phyloP scores from a whole-genome alignment of 2,888 invertebrate genomes.

The Embidobia sp. region DNA sequence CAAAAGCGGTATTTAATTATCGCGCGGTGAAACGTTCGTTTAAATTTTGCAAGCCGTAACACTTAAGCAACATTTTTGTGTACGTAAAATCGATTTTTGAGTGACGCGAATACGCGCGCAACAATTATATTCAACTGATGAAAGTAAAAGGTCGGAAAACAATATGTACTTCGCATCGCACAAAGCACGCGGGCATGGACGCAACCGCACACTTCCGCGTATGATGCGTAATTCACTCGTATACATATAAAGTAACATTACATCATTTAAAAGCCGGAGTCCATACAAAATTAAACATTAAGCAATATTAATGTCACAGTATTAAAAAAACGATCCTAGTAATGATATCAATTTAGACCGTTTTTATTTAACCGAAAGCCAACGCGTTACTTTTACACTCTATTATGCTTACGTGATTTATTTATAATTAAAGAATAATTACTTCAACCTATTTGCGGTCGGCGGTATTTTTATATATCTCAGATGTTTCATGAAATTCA shows the following conservation, averaged over 20 bases:
- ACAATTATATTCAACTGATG: constrained; percentile 25
- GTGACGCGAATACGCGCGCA: background rate
- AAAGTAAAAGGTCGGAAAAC: constrained; percentile 53
- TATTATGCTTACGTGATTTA: no score
- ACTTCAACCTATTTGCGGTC: no score
- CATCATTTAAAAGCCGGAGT: constrained; percentile 15
- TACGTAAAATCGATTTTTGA: constrained; percentile 8
- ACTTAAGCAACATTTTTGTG: background rate
- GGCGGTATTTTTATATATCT: no score
- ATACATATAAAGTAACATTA: constrained; percentile 36
- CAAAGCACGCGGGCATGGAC: constrained; percentile 26
- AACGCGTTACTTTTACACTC: no score
- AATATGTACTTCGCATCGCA: constrained; percentile 31
- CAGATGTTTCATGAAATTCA: no score
- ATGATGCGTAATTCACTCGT: constrained; percentile 30
- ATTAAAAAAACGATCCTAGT: background rate
- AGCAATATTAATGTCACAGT: constrained; percentile 24
- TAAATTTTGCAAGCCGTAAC: background rate
- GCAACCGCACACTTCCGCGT: constrained; percentile 38
- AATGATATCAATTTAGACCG: background rate
- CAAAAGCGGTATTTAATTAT: no score
- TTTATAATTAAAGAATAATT: no score
- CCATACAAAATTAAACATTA: constrained; percentile 19
- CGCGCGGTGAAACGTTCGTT: background rate
- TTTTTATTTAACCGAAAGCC: background rate